phyloP scores from a whole-genome alignment of 2,888 invertebrate genomes.

The Platypus cylindrus region DNA sequence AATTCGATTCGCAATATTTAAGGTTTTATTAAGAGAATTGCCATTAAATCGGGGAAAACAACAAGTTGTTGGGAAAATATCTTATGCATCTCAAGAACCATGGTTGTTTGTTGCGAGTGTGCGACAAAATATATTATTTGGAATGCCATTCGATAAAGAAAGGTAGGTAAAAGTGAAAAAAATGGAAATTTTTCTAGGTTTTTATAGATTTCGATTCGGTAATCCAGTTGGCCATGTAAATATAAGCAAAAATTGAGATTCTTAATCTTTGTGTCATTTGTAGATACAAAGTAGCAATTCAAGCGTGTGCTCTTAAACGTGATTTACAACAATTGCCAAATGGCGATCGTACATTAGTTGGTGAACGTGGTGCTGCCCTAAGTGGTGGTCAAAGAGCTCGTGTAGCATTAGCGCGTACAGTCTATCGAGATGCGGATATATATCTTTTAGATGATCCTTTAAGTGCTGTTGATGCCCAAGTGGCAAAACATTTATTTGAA shows the following conservation, averaged over 20 bases:
- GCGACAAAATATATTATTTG: conserved; percentile 71
- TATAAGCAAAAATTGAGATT: no score
- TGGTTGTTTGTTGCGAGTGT: conserved; percentile 66
- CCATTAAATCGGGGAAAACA: conserved; percentile 48
- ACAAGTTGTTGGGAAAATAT: conserved; percentile 45
- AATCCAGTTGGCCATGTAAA: no score
- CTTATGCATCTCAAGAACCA: conserved; percentile 69
- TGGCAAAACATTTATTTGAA: conserved; percentile 62
- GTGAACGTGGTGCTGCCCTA: conserved; percentile 64
- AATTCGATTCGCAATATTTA: conserved; percentile 1
- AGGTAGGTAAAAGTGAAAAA: conserved; percentile 31
- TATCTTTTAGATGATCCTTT: conserved; percentile 72
- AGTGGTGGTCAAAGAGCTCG: conserved; percentile 76
- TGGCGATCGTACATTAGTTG: conserved; percentile 64
- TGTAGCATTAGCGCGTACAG: conserved; percentile 62
- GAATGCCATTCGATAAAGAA: conserved; percentile 45
- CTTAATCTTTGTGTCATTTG: no score
- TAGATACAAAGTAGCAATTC: conserved; percentile 36
- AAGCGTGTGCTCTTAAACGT: conserved; percentile 49
- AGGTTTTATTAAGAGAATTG: conserved; percentile 54
- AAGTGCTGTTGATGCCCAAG: conserved; percentile 67
- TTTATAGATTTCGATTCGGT: no score
- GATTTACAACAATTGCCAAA: conserved; percentile 61
- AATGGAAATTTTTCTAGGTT: no score
- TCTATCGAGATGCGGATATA: conserved; percentile 64